Evolutionary conservation across 2,797 vertebrate species (phyloP), one percentile per base, ranked within the genome.

Genomic region (Crax fasciolata): DNA sequence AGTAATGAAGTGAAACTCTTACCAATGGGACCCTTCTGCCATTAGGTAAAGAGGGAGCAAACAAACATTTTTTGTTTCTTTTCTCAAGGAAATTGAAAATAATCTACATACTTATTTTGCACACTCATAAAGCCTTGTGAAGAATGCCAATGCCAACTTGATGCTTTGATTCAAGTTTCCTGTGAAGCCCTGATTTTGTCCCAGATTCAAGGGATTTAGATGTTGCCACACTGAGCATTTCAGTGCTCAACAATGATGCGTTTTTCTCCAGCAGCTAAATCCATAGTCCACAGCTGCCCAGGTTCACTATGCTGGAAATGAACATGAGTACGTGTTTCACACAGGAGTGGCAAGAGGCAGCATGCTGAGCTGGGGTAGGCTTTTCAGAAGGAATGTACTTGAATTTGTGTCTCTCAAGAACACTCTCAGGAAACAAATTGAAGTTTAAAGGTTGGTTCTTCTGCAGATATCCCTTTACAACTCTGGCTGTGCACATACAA

Each of bases 401-500:
- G 58, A 87, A 63, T 4, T 4, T 58, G 3, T 23, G 3, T n/a
- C 23, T 44, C 54, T 51, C 17, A 30, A 13, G 58, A 58, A 62
- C 30, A 6, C 12, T 27, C 8, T 28, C 9, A 11, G 39, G 20
- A 62, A 82, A 43, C 11, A 78, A 74, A 61, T 4, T 5, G 39
- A 90, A 63, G 24, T 41, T 87, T 35, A 38, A 3, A 61, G 35
- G 6, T 15, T n/a, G 3, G 10, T 41, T 24, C 24, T 61, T 27
- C 24, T 15, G 21, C 43, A 61, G 72, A 84, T 54, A 61, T 58
- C 4, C 27, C n/a, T 74, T 65, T 75, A 30, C 23, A 61, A 3
- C 1, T 2, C n/a, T 43, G n/a, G 11, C 8, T 30, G 35, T 27
- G 21, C 13, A 58, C 1, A 0, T 12, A 9, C 19, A 55, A 32